phyloP scores from a whole-genome alignment of 2,888 invertebrate species.

The Ophion costatus region DNA sequence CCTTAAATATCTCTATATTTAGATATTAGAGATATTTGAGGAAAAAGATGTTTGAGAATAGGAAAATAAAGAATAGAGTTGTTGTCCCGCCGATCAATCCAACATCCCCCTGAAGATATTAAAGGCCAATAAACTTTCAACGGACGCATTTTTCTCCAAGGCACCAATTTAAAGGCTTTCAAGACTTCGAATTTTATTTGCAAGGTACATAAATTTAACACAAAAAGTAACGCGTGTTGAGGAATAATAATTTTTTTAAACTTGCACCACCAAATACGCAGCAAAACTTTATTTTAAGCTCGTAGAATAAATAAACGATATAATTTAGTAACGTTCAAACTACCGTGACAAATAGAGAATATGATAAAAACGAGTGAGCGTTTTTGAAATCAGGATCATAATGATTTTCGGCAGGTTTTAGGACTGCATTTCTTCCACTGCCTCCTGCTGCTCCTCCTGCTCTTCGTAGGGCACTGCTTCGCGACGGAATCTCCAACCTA shows the following conservation, averaged over 20 bases:
- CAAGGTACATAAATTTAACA: no score
- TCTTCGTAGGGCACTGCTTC: constrained; percentile 44
- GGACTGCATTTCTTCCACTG: constrained; percentile 21
- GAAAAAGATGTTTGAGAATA: no score
- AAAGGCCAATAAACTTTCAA: no score
- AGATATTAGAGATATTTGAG: no score
- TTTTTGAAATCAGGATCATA: not conserved
- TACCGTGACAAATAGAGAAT: not conserved
- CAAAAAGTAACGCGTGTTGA: no score
- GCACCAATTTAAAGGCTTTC: no score
- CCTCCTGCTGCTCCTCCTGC: constrained; percentile 44
- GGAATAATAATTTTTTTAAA: not conserved
- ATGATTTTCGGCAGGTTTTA: not conserved
- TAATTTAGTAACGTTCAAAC: not conserved
- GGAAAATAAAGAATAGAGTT: no score
- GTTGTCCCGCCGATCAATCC: no score
- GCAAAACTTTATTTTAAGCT: constrained; percentile 22
- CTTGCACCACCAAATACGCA: not conserved
- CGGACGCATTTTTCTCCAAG: no score
- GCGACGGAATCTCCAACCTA: constrained; percentile 66
- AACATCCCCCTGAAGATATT: no score
- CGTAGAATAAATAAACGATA: not conserved
- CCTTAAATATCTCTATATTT: no score
- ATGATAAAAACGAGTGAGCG: not conserved
- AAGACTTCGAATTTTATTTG: no score